Evolutionary conservation across 2,888 invertebrate genomes (phyloP), one percentile per base, ranked within the genome.

Genomic region (Kuschelorhynchus macadamiae): DNA sequence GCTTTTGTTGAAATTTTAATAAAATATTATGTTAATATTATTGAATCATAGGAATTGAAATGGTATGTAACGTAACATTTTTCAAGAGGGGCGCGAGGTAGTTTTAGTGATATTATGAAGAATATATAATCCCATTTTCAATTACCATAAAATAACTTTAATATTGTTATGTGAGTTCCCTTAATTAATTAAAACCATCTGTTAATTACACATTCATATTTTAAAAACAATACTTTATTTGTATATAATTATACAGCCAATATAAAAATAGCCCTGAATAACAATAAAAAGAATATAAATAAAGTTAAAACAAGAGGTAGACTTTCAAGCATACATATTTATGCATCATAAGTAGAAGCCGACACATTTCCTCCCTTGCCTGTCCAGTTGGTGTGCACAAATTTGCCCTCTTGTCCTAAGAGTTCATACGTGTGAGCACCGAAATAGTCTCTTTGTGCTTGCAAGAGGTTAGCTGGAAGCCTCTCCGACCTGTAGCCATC

Each of bases 401-500:
- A 98, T 75, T 88, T 89, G 2, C 97, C 98, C 44, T 97, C 97
- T 70, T 92, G 86, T 2, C 87, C 88, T 59, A 96, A 84, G 59
- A 97, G 83, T 85, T 99, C 98, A 80, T 99, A 99, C 0, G 98
- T 99, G 83, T 99, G 99, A 0, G 99, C 98, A 0, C 99, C 99
- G 80, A 99, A 99, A 83, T 97, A 99, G 83, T 99, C 99, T 33
- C 99, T 87, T 83, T 98, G 98, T 0, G 98, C 93, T 88, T 98
- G 98, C 64, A 98, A 86, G 64, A 99, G 86, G 84, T 99, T 99
- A 4, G 99, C 98, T 0, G 99, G 98, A 50, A 98, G 86, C 56
- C 89, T 87, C 39, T 88, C 91, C 1, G 92, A 89, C 60, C 98
- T 89, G 83, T 96, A 98, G 0, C 98, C 98, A 84, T 99, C 99